phyloP scores from a whole-genome alignment of 2,113 vertebrate species.

The Apodemus sylvaticus region DNA sequence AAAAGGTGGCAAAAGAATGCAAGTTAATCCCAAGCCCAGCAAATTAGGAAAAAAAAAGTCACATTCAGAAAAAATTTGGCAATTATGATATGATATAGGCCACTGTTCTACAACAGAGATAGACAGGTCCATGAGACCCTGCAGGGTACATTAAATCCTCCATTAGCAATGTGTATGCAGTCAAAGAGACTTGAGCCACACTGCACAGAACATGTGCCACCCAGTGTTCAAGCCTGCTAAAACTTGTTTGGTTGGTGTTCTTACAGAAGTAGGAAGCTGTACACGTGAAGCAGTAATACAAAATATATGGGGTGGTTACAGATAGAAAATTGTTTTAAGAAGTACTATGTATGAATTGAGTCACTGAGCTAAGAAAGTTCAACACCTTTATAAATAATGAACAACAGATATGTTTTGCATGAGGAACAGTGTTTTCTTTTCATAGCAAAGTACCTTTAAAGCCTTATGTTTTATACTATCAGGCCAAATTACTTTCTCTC shows the following conservation, averaged over 20 bases:
- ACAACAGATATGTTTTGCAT: conserved; percentile 87
- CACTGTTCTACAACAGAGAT: conserved; percentile 73
- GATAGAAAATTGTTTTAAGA: conserved; percentile 81
- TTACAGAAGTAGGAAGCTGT: conserved; percentile 84
- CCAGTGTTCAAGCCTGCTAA: conserved; percentile 79
- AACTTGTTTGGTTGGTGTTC: conserved; percentile 82
- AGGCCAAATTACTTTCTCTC: conserved; percentile 72
- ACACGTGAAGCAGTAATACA: conserved; percentile 84
- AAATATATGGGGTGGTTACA: conserved; percentile 85
- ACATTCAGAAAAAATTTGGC: conserved; percentile 85
- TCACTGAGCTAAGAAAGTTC: conserved; percentile 87
- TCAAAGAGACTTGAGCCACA: conserved; percentile 76
- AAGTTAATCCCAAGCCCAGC: conserved; percentile 86
- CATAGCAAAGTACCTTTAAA: conserved; percentile 88
- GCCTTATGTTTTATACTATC: conserved; percentile 74
- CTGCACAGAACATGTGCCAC: conserved; percentile 72
- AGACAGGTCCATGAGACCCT: conserved; percentile 76
- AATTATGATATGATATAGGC: conserved; percentile 79
- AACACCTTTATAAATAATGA: conserved; percentile 89
- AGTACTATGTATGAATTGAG: conserved; percentile 84
- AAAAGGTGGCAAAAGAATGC: conserved; percentile 87
- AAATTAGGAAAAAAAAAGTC: conserved; percentile 83
- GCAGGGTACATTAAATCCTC: conserved; percentile 55
- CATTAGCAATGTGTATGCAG: conserved; percentile 72
- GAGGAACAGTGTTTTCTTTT: conserved; percentile 89